Percentiles rank a stretch among this genome's conserved stretches.
Conservation (phyloP, 2,113 vertebrate genomes). For the Lophotis ruficrista region DNA sequence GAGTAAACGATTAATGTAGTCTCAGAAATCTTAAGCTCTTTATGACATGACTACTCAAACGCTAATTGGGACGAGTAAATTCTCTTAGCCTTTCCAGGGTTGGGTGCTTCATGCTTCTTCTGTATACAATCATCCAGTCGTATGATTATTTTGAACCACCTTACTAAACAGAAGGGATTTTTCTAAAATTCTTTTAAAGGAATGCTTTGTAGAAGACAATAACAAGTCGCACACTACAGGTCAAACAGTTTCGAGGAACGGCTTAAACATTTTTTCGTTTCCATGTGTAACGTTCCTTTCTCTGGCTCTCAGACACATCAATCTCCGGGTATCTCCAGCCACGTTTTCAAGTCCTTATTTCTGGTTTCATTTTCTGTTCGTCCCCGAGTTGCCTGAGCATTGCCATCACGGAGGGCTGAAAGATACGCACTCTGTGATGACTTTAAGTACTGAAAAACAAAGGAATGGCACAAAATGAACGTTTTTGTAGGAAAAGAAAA, state of each 20-base stretch:
- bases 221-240: not conserved
- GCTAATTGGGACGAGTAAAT: not conserved
- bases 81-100: not conserved
- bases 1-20: not conserved
- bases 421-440: not conserved
- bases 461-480: not conserved
- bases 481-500: not conserved
- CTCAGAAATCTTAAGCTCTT: not conserved
- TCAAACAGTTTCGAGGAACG: not conserved
- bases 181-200: not conserved
- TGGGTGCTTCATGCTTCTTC: not conserved
- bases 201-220: not conserved
- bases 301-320: not conserved
- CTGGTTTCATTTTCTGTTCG: not conserved
- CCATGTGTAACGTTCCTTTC: not conserved
- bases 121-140: accelerated
- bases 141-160: not conserved
- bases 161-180: not conserved
- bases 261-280: not conserved
- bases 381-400: not conserved
- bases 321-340: not conserved
- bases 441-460: not conserved
- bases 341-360: not conserved
- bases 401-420: not conserved
- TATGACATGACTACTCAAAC: not conserved